Evolutionary conservation across 2,797 vertebrate species (phyloP).

Genomic region (Helarctos malayanus): DNA sequence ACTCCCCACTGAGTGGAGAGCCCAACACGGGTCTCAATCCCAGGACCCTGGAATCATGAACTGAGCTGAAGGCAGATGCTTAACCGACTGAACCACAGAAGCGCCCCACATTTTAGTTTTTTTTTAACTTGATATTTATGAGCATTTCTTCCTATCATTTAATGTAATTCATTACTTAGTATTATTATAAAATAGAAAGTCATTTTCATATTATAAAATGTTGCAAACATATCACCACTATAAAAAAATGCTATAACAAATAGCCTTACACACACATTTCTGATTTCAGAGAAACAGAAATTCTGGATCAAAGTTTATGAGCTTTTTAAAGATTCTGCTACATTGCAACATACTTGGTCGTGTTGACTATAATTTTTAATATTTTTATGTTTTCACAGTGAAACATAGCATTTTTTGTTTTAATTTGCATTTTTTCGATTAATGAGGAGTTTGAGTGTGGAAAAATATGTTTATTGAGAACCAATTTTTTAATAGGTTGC

Average conservation of each 20-base stretch:
- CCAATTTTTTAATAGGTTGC: background rate
- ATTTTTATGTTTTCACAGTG: slow-evolving; percentile 46
- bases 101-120: background rate
- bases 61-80: background rate
- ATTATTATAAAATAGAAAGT: slow-evolving; percentile 45
- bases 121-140: background rate
- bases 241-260: slow-evolving; percentile 8
- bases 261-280: slow-evolving; percentile 8
- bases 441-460: slow-evolving; percentile 39
- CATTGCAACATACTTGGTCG: background rate
- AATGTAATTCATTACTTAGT: background rate
- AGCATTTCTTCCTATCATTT: background rate
- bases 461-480: slow-evolving; percentile 63
- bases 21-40: background rate
- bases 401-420: slow-evolving; percentile 50
- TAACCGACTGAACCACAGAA: background rate
- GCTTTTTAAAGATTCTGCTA: slow-evolving; percentile 41
- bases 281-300: slow-evolving; percentile 50
- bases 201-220: background rate
- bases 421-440: slow-evolving; percentile 69
- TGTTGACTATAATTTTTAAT: slow-evolving; percentile 23
- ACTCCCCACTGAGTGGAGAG: background rate
- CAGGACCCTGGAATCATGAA: background rate
- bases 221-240: slow-evolving; percentile 11
- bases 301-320: slow-evolving; percentile 42